Conservation (phyloP, 1,140 invertebrate species). For the Augochlora pura region DNA sequence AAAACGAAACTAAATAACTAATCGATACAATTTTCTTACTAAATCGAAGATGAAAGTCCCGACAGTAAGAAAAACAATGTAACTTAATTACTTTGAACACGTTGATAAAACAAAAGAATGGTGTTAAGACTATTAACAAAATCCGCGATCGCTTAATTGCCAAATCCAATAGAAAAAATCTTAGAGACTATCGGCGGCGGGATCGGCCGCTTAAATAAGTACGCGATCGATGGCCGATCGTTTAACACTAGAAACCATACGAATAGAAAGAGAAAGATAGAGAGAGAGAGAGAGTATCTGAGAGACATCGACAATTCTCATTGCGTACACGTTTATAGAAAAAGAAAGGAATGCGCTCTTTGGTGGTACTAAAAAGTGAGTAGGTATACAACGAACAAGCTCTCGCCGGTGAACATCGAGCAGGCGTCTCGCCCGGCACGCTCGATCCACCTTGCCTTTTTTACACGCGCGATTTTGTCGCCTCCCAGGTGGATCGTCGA, state of each 20-base stretch:
- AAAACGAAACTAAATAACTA: no score
- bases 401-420: no score
- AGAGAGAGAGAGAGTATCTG: not conserved
- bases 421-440: no score
- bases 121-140: no score
- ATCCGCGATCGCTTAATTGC: no score
- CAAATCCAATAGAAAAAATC: not conserved
- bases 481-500: not conserved
- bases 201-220: not conserved
- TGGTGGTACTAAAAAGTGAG: conserved; percentile 5
- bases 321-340: not conserved
- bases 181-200: not conserved
- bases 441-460: not conserved
- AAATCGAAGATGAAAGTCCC: no score
- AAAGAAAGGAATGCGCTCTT: conserved; percentile 15
- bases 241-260: conserved; percentile 5
- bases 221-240: not conserved
- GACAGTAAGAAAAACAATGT: no score
- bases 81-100: no score
- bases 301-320: conserved; percentile 10
- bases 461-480: not conserved
- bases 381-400: not conserved
- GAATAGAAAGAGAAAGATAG: no score
- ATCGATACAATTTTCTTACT: no score
- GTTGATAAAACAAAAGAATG: no score